Percentiles rank a stretch among this genome's conserved stretches.
phyloP scores from a whole-genome alignment of 1,140 invertebrate genomes.

The Drosophila azteca region DNA sequence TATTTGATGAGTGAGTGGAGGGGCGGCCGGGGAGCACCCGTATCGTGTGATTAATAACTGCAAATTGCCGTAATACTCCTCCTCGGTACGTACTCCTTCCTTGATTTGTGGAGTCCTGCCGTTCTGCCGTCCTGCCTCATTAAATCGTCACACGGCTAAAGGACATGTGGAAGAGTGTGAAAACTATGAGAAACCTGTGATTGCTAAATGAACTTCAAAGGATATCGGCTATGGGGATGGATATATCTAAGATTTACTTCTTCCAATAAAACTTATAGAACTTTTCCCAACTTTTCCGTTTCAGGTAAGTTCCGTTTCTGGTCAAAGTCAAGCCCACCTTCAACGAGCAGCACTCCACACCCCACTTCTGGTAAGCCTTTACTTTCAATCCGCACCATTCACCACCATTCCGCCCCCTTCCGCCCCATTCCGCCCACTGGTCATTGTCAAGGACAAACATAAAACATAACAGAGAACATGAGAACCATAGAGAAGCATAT shows the following conservation, averaged over 20 bases:
- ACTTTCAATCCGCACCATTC: not conserved
- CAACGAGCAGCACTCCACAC: not conserved
- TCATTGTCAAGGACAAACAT: conserved; percentile 68
- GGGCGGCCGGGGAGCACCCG: not conserved
- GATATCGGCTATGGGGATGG: too few relatives aligned
- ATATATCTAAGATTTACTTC: too few relatives aligned
- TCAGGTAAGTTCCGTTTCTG: conserved; percentile 53
- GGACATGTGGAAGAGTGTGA: too few relatives aligned
- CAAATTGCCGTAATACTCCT: conserved; percentile 73
- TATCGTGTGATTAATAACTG: conserved; percentile 72
- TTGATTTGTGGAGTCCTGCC: conserved; percentile 62
- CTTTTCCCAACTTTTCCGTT: conserved; percentile 20
- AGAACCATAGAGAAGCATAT: conserved; percentile 34
- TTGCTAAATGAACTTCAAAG: too few relatives aligned
- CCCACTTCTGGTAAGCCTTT: conserved; percentile 25
- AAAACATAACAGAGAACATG: conserved; percentile 25
- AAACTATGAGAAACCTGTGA: too few relatives aligned
- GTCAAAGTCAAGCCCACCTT: not conserved
- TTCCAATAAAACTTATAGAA: conserved; percentile 1
- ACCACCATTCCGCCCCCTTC: not conserved
- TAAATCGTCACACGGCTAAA: too few relatives aligned
- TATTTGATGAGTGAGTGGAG: conserved; percentile 63
- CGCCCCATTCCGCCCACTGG: not conserved
- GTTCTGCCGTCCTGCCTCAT: not conserved
- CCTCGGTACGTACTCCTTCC: conserved; percentile 17